These are phyloP conservation scores for Promerops cafer DNA, from an alignment of 2,113 vertebrate genomes.

Conservation along the genomic window DNA sequence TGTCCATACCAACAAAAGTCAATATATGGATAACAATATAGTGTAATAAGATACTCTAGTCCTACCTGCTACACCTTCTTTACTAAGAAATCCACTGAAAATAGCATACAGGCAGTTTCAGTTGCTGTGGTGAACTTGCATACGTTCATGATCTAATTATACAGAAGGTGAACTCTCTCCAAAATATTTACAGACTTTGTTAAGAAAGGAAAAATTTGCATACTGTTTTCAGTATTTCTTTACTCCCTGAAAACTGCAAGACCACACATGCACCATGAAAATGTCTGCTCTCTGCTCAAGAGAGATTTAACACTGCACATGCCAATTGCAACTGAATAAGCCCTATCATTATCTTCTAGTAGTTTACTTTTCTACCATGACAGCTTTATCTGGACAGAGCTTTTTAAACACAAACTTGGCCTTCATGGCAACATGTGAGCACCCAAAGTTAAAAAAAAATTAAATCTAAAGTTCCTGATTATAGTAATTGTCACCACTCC, in stretches of 20 bases:
- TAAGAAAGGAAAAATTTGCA: background rate
- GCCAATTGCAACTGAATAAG: background rate
- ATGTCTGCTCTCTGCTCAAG: background rate
- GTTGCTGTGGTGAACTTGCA: background rate
- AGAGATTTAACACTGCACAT: background rate
- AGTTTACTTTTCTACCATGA: background rate
- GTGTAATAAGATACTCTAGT: background rate
- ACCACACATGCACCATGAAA: background rate
- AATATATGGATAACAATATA: background rate
- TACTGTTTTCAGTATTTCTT: background rate
- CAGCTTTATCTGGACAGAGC: background rate
- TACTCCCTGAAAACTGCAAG: background rate
- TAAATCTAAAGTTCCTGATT: background rate
- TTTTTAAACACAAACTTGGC: background rate
- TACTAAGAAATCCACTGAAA: constrained; percentile 31
- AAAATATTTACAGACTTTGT: background rate
- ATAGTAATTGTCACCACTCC: background rate
- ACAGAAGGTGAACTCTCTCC: background rate
- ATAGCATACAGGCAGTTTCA: background rate
- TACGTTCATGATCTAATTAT: background rate
- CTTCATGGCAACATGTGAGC: background rate
- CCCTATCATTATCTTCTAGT: background rate
- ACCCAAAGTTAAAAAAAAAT: background rate
- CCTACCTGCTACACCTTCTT: background rate
- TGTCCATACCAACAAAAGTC: background rate